Conservation (phyloP, 2,797 vertebrate species). For the Sebastes jordani region DNA sequence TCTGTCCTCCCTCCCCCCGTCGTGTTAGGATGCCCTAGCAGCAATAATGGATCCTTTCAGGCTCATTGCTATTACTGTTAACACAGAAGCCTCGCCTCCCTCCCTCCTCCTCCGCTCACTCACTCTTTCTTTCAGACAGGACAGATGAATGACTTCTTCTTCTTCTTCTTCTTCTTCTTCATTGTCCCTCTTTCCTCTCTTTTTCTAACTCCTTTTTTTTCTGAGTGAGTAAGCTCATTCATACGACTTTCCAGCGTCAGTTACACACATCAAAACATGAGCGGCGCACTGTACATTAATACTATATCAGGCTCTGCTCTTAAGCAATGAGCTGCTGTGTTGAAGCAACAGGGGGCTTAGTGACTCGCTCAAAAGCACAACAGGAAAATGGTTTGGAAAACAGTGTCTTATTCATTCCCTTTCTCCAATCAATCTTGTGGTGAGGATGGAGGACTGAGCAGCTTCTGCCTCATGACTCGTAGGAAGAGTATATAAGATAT, state of each 20-base stretch:
- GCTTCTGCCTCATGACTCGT: not conserved
- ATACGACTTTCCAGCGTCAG: not conserved
- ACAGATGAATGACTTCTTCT: slow-evolving; percentile 44
- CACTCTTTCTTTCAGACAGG: slow-evolving; percentile 13
- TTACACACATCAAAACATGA: slow-evolving; percentile 18
- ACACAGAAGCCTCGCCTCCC: slow-evolving; percentile 34
- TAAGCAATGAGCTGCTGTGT: not conserved
- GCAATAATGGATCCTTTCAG: slow-evolving; percentile 68
- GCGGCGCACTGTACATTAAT: not conserved
- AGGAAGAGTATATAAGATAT: not conserved
- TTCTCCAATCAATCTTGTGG: not conserved
- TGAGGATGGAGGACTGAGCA: not conserved
- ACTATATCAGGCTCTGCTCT: not conserved
- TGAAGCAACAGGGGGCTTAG: slow-evolving; percentile 8
- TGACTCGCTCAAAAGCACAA: not conserved
- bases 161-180: slow-evolving; percentile 2
- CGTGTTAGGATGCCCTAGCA: slow-evolving; percentile 30
- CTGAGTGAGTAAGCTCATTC: slow-evolving; percentile 54
- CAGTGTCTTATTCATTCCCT: not conserved
- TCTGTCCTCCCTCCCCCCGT: slow-evolving; percentile 11
- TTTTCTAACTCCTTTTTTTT: slow-evolving; percentile 6
- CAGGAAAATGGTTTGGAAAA: not conserved
- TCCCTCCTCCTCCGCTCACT: slow-evolving; percentile 4
- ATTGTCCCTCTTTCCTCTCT: slow-evolving; percentile 5
- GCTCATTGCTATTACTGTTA: slow-evolving; percentile 58